These are phyloP conservation scores for Latheticus oryzae DNA, from an alignment of 2,888 invertebrate genomes.

Conservation along the genomic window DNA sequence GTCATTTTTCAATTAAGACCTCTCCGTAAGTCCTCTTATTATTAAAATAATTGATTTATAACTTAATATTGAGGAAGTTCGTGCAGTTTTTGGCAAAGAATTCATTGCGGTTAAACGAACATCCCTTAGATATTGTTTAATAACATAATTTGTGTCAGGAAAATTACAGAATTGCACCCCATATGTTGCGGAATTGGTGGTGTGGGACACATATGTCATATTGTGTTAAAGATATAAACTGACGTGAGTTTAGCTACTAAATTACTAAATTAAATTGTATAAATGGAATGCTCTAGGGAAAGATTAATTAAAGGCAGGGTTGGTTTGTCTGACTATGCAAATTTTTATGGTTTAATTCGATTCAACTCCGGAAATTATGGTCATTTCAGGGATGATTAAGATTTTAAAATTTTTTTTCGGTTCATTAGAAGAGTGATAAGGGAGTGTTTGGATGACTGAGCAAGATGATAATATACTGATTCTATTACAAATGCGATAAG, in stretches of 20 bases:
- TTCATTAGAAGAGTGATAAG: too few species aligned
- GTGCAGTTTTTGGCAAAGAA: constrained; percentile 8
- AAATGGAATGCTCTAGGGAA: constrained; percentile 53
- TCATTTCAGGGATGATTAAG: too few species aligned
- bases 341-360: too few species aligned
- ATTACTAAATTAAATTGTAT: constrained; percentile 60
- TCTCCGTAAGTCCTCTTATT: constrained; percentile 20
- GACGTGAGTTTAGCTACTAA: constrained; percentile 53
- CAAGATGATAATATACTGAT: too few species aligned
- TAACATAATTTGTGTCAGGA: constrained; percentile 45
- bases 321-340: constrained; percentile 49
- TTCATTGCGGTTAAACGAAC: constrained; percentile 1
- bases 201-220: constrained; percentile 44
- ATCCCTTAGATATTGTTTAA: constrained; percentile 30
- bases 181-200: constrained; percentile 46
- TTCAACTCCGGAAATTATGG: too few species aligned
- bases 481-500: too few species aligned
- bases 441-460: too few species aligned
- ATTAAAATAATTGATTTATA: constrained; percentile 31
- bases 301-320: constrained; percentile 56
- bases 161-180: constrained; percentile 46
- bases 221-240: constrained; percentile 36
- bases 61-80: constrained; percentile 7
- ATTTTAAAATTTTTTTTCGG: too few species aligned
- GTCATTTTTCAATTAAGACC: constrained; percentile 57